A percentile compares a stretch with the other conserved stretches of the same genome.
Conservation (phyloP, 2,113 vertebrate species). For the Lepus europaeus region DNA sequence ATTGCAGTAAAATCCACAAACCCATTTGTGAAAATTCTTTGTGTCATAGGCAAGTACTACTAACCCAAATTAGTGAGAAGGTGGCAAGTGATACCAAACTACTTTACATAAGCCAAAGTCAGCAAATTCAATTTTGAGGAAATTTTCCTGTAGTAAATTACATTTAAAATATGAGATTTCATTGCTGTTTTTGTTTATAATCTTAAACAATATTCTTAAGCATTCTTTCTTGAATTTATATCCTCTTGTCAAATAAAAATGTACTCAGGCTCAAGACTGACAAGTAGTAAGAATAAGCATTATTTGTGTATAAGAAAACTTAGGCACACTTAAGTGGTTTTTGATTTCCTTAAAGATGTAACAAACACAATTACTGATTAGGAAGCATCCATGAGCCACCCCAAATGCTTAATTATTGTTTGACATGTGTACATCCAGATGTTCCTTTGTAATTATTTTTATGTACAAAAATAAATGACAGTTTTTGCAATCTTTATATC, state of each 20-base stretch:
- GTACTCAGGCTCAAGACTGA: background rate
- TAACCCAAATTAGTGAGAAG: background rate
- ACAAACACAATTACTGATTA: background rate
- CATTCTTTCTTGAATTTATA: conserved; percentile 44
- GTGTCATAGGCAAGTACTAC: background rate
- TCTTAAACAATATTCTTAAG: conserved; percentile 7
- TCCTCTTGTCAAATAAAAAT: background rate
- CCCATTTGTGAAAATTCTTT: conserved; percentile 43
- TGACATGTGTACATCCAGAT: background rate
- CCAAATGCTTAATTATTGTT: background rate
- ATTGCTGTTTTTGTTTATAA: background rate
- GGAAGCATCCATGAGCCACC: background rate
- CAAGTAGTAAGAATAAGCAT: background rate
- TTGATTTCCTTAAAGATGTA: conserved; percentile 1
- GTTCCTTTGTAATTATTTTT: conserved; percentile 24
- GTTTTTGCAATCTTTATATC: background rate
- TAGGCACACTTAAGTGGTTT: background rate
- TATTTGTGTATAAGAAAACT: conserved; percentile 11
- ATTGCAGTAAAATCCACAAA: conserved; percentile 36
- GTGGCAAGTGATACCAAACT: background rate
- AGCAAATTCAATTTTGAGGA: background rate
- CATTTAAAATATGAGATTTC: background rate
- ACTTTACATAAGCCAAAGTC: background rate
- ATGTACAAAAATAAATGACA: background rate
- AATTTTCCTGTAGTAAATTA: conserved; percentile 51